Conservation (phyloP, 2,113 vertebrate genomes). For the Boleophthalmus pectinirostris region DNA sequence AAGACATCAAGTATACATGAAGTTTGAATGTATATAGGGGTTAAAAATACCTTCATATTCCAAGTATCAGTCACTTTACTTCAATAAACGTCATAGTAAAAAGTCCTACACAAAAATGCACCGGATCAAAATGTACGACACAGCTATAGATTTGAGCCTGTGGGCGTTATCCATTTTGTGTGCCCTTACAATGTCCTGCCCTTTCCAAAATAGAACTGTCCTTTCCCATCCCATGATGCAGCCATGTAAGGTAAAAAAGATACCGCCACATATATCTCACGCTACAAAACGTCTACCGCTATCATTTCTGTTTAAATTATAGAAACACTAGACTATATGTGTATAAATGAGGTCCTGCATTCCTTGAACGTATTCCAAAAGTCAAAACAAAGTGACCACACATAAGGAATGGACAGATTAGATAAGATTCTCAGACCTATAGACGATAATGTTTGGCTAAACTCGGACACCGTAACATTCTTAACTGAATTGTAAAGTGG, state of each 20-base stretch:
- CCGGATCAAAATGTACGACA: neutral
- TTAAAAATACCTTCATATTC: neutral
- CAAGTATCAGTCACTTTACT: neutral
- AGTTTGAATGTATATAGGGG: too few species aligned
- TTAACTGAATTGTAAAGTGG: too few species aligned
- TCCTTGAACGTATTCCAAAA: conserved; percentile 1
- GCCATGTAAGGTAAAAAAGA: neutral
- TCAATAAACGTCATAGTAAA: neutral
- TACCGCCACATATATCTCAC: neutral
- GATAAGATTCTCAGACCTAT: neutral
- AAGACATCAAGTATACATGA: too few species aligned
- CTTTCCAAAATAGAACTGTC: conserved; percentile 4
- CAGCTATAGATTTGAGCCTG: neutral
- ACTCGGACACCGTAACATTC: too few species aligned
- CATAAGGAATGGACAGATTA: neutral
- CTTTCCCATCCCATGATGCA: neutral
- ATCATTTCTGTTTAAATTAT: conserved; percentile 8
- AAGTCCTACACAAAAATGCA: neutral
- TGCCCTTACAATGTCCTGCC: conserved; percentile 4
- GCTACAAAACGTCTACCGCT: neutral
- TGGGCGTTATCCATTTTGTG: neutral
- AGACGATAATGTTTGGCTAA: conserved; percentile 15
- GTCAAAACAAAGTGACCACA: conserved; percentile 16
- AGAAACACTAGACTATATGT: neutral
- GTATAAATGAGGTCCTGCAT: conserved; percentile 1